Conservation (phyloP, 2,888 invertebrate genomes). For the Mythimna pallens region DNA sequence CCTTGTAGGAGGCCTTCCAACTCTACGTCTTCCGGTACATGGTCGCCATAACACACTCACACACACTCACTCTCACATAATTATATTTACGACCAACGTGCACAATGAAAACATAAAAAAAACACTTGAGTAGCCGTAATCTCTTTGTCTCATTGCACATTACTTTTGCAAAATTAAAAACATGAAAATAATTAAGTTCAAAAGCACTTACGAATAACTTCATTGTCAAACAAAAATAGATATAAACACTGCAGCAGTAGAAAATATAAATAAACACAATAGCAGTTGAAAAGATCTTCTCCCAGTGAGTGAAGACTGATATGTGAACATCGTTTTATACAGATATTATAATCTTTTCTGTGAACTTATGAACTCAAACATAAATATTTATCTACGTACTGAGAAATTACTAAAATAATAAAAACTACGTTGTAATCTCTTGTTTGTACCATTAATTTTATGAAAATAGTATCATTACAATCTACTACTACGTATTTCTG, state of each 20-base stretch:
- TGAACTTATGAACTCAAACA: background rate
- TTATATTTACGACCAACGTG: too few species aligned
- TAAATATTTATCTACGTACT: background rate
- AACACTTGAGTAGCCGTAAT: too few species aligned
- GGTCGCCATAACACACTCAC: too few species aligned
- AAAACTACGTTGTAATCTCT: background rate
- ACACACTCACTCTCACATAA: too few species aligned
- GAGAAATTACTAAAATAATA: background rate
- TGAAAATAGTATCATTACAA: background rate
- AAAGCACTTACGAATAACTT: constrained; percentile 1
- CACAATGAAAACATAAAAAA: too few species aligned
- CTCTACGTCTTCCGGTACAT: too few species aligned
- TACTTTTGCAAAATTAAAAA: too few species aligned
- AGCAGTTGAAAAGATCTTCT: background rate
- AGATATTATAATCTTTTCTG: background rate
- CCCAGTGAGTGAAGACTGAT: background rate
- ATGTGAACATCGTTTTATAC: background rate
- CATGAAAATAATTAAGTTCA: background rate
- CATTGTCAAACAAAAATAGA: background rate
- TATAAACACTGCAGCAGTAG: too few species aligned
- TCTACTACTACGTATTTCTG: background rate
- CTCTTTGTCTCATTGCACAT: too few species aligned
- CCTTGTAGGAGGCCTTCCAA: too few species aligned
- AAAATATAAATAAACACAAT: background rate
- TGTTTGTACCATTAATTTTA: background rate